A percentile compares a stretch with the other conserved stretches of the same genome.
phyloP scores from a whole-genome alignment of 2,888 invertebrate species.

The Tenthredo livida region DNA sequence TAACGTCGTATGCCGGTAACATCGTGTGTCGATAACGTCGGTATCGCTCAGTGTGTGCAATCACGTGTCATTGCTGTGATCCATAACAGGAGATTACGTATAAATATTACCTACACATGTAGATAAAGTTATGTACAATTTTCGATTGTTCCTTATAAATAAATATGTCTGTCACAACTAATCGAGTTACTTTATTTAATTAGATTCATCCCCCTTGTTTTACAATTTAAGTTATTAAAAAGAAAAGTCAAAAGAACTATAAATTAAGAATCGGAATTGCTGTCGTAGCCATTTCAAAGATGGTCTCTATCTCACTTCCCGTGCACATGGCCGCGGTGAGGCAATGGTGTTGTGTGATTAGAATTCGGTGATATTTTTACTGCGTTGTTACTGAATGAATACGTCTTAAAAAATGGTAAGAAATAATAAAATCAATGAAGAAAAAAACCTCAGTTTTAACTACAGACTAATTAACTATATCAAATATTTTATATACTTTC shows the following conservation, averaged over 20 bases:
- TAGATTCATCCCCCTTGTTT: too few species aligned
- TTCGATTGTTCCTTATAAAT: too few species aligned
- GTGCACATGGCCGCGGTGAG: slow-evolving; percentile 49
- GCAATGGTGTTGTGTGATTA: slow-evolving; percentile 32
- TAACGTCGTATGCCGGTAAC: too few species aligned
- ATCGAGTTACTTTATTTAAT: too few species aligned
- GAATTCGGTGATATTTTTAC: not conserved
- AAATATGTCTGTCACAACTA: too few species aligned
- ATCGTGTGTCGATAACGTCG: too few species aligned
- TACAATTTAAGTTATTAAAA: too few species aligned
- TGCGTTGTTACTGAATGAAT: slow-evolving; percentile 6
- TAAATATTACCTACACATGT: too few species aligned
- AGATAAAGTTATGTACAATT: too few species aligned
- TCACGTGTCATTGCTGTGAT: too few species aligned
- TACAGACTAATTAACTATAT: not conserved
- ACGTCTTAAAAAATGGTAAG: slow-evolving; percentile 20
- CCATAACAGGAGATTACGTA: too few species aligned
- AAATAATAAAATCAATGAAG: not conserved
- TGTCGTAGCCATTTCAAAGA: not conserved
- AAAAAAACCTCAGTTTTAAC: not conserved
- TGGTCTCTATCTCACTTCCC: slow-evolving; percentile 21
- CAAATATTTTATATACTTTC: not conserved
- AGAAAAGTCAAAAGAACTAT: not conserved
- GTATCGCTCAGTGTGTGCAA: too few species aligned
- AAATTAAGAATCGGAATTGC: not conserved